Conservation (phyloP, 1,140 invertebrate species). For the Penaeus indicus region DNA sequence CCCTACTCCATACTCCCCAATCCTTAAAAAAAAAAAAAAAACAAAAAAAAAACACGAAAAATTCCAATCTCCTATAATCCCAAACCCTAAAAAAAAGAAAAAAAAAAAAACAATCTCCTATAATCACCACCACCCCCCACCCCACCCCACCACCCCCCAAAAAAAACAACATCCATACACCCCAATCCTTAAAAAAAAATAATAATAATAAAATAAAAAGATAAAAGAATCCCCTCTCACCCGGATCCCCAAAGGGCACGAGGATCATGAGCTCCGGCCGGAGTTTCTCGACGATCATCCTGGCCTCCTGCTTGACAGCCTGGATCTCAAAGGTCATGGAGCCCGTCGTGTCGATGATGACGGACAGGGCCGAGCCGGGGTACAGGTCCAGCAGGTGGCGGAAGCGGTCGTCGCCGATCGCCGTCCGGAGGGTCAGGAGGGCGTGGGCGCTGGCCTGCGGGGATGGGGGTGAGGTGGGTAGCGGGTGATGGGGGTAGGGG, state of each 20-base stretch:
- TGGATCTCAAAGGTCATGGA: constrained; percentile 33
- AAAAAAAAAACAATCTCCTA: too few species aligned
- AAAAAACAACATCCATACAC: too few species aligned
- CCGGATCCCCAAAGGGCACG: constrained; percentile 7
- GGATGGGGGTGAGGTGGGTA: neutral
- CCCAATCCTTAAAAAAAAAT: too few species aligned
- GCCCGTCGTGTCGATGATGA: constrained; percentile 43
- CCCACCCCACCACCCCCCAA: too few species aligned
- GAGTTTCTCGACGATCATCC: constrained; percentile 20
- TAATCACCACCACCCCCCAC: too few species aligned
- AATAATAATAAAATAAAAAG: neutral
- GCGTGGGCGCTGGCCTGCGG: neutral
- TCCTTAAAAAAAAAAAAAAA: too few species aligned
- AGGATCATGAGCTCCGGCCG: constrained; percentile 13
- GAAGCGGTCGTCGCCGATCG: constrained; percentile 36
- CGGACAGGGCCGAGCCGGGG: constrained; percentile 33
- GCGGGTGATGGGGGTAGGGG: too few species aligned
- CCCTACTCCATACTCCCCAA: too few species aligned
- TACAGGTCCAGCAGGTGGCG: constrained; percentile 32
- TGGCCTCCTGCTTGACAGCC: constrained; percentile 22
- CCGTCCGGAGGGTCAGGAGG: neutral
- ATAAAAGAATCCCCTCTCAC: neutral
- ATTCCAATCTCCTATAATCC: too few species aligned
- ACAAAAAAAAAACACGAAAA: too few species aligned
- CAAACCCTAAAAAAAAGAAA: too few species aligned